A percentile compares a stretch with the other conserved stretches of the same genome.
phyloP scores from a whole-genome alignment of 2,888 invertebrate species.

The Drosophila sordidapex region DNA sequence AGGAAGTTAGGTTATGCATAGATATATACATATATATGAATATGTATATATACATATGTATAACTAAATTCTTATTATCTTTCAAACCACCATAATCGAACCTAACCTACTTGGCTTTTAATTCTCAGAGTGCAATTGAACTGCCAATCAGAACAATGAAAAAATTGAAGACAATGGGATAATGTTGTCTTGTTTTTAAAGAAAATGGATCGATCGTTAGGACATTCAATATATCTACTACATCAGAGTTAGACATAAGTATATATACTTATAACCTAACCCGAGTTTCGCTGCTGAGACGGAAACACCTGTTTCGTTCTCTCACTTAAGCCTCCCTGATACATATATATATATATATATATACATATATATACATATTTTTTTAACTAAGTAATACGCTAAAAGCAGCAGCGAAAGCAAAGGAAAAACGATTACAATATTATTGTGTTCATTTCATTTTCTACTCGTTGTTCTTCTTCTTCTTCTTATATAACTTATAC shows the following conservation, averaged over 20 bases:
- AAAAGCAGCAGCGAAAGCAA: conserved; percentile 50
- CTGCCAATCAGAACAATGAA: not conserved
- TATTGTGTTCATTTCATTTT: conserved; percentile 11
- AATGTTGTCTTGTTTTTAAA: not conserved
- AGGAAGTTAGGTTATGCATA: not conserved
- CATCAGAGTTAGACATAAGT: not conserved
- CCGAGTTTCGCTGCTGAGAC: not conserved
- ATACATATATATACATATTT: conserved; percentile 1
- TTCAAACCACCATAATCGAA: not conserved
- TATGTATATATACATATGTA: not conserved
- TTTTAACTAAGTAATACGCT: conserved; percentile 29
- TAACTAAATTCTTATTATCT: not conserved
- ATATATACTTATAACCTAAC: not conserved
- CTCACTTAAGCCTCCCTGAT: not conserved
- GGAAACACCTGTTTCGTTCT: not conserved
- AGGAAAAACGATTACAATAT: conserved; percentile 35
- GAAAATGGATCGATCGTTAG: not conserved
- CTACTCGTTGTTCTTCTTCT: not conserved
- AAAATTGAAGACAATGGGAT: not conserved
- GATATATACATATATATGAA: not conserved
- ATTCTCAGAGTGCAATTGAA: not conserved
- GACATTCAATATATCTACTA: not conserved
- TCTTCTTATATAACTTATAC: not conserved
- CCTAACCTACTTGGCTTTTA: not conserved
- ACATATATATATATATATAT: conserved; percentile 4